Conservation (phyloP, 2,113 vertebrate species). For the Andinoacara biseriatus region DNA sequence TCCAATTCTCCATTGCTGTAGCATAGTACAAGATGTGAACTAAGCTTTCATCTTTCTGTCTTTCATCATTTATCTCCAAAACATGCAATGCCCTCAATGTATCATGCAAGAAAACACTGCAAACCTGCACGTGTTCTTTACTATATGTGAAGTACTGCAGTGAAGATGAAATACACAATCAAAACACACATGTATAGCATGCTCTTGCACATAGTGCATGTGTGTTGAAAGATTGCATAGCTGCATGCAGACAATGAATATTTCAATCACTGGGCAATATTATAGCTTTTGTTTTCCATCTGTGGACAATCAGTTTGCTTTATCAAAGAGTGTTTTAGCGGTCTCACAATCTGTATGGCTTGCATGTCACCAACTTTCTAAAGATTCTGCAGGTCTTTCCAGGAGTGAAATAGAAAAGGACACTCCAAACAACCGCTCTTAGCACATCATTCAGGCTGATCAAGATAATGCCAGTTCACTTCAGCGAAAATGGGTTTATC, state of each 20-base stretch:
- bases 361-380: background rate
- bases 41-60: slow-evolving; percentile 18
- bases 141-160: slow-evolving; percentile 14
- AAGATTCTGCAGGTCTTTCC: background rate
- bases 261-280: too few species aligned
- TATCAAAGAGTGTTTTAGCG: background rate
- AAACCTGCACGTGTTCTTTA: slow-evolving; percentile 31
- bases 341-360: background rate
- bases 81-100: slow-evolving; percentile 28
- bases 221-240: background rate
- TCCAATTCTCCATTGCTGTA: background rate
- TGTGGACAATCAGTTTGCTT: background rate
- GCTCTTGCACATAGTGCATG: background rate
- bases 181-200: background rate
- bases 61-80: slow-evolving; percentile 30
- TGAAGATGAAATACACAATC: slow-evolving; percentile 44
- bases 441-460: background rate
- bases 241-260: background rate
- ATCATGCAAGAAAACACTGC: background rate
- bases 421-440: background rate
- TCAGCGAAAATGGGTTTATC: background rate
- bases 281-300: background rate
- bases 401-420: background rate
- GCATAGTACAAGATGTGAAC: background rate
- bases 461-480: background rate